A percentile compares a stretch with the other conserved stretches of the same genome.
Conservation (phyloP, 2,888 invertebrate species). For the Apamea sordens region DNA sequence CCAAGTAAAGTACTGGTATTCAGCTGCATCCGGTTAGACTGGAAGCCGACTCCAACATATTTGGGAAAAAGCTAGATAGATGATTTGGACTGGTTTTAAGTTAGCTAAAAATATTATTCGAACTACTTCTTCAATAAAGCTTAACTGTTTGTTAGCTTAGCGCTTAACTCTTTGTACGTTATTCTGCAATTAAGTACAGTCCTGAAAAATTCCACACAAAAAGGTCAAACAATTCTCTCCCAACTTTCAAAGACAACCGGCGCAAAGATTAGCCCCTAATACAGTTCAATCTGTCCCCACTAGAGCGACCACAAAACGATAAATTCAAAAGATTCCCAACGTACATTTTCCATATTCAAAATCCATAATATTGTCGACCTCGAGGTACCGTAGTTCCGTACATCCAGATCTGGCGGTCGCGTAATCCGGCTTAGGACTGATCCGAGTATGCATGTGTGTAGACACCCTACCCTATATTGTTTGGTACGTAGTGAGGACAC, state of each 20-base stretch:
- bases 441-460: conserved; percentile 74
- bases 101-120: not conserved
- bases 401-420: conserved; percentile 85
- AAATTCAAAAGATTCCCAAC: conserved; percentile 60
- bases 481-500: conserved; percentile 43
- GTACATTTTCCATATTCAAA: conserved; percentile 74
- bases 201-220: not conserved
- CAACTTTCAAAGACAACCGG: not conserved
- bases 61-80: no score
- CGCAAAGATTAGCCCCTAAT: conserved; percentile 12
- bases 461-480: conserved; percentile 72
- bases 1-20: no score
- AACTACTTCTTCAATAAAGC: not conserved
- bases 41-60: no score
- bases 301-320: conserved; percentile 52
- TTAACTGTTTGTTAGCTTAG: not conserved
- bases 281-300: conserved; percentile 21
- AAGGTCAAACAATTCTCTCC: not conserved
- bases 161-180: not conserved
- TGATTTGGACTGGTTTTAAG: no score
- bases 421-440: conserved; percentile 88
- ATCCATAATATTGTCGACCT: conserved; percentile 84
- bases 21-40: no score
- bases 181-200: not conserved
- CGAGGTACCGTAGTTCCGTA: conserved; percentile 65